Evolutionary conservation across 2,888 invertebrate genomes (phyloP).

Genomic region (Alentia gelatinosa): DNA sequence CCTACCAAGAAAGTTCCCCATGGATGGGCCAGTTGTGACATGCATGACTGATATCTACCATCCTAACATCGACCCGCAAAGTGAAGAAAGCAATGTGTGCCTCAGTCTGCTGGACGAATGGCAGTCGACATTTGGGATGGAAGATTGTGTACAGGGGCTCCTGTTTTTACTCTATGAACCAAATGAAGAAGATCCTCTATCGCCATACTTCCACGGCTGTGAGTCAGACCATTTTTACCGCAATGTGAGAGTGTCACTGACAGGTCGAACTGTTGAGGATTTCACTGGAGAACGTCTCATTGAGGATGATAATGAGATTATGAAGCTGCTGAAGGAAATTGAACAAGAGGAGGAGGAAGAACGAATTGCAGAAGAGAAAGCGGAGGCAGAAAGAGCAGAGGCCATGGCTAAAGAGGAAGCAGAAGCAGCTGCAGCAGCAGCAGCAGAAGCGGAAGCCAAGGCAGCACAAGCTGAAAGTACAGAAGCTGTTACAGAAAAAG

Average conservation of each 20-base stretch:
- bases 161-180: slow-evolving; percentile 74
- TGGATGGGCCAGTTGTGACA: neutral
- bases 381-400: neutral
- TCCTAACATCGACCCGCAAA: slow-evolving; percentile 88
- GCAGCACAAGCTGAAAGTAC: neutral
- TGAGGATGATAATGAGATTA: slow-evolving; percentile 40
- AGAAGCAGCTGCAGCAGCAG: neutral
- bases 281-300: slow-evolving; percentile 79
- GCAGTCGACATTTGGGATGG: slow-evolving; percentile 67
- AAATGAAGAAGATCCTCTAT: slow-evolving; percentile 71
- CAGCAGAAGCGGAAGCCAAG: neutral
- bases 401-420: neutral
- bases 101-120: slow-evolving; percentile 72
- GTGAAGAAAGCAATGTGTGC: slow-evolving; percentile 68
- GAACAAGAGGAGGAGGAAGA: neutral
- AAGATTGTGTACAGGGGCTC: slow-evolving; percentile 72
- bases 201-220: slow-evolving; percentile 63
- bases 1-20: neutral
- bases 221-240: slow-evolving; percentile 63
- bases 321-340: neutral
- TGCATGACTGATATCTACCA: slow-evolving; percentile 86
- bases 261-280: slow-evolving; percentile 69
- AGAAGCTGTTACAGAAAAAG: neutral
- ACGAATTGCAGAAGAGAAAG: no score
- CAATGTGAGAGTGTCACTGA: slow-evolving; percentile 68